Evolutionary conservation across 1,140 invertebrate genomes (phyloP).

Genomic region (Pseudomyrmex cubaensis): DNA sequence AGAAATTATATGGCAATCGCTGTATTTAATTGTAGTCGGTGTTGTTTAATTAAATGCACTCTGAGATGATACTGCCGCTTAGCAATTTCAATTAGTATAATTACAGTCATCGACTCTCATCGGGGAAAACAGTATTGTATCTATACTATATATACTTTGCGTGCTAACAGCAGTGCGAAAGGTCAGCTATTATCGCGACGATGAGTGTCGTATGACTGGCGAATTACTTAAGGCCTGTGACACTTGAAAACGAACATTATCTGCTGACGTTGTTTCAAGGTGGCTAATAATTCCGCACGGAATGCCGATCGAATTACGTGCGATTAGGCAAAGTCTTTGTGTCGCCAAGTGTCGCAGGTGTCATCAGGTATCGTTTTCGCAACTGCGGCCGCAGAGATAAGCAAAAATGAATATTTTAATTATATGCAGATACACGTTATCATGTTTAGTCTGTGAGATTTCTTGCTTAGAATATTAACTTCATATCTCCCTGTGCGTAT

Average conservation of each 20-base stretch:
- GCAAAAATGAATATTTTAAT: constrained; percentile 19
- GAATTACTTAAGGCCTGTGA: constrained; percentile 35
- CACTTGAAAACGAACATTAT: constrained; percentile 20
- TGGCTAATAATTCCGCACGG: not conserved
- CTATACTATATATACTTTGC: not conserved
- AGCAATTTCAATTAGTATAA: constrained; percentile 13
- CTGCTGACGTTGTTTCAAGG: constrained; percentile 45
- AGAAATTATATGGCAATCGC: not conserved
- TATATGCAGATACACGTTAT: not conserved
- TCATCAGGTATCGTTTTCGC: constrained; percentile 7
- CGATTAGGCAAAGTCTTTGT: constrained; percentile 64
- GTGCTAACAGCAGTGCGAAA: constrained; percentile 8
- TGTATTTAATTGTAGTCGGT: not conserved
- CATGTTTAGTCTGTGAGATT: not conserved
- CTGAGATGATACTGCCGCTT: too few relatives aligned
- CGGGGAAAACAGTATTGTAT: not conserved
- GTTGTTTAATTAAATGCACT: not conserved
- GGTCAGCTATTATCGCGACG: constrained; percentile 16
- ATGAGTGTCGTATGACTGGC: constrained; percentile 17
- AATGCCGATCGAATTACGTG: constrained; percentile 59
- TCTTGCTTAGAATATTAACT: not conserved
- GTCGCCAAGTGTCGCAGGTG: constrained; percentile 36
- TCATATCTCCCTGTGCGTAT: not conserved
- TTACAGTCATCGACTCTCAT: not conserved
- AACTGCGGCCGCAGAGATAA: not conserved